Percentiles rank a stretch among this genome's conserved stretches.
These are phyloP conservation scores for Eufriesea mexicana DNA, from an alignment of 1,140 invertebrate genomes.

Conservation along the genomic window DNA sequence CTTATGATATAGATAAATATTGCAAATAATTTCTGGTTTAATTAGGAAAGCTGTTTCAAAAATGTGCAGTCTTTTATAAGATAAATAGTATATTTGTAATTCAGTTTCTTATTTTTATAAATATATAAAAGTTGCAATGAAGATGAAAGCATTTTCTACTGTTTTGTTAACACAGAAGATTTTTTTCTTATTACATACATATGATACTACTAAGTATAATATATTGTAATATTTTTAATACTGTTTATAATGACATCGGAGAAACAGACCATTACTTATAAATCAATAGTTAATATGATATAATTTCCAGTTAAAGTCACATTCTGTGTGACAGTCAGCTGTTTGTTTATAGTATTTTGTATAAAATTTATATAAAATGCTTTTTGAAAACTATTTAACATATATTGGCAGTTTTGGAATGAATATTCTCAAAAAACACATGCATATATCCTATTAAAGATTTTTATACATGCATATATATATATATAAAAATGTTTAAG, in stretches of 20 bases:
- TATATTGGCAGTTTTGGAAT: constrained; percentile 44
- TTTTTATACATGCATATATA: constrained; percentile 41
- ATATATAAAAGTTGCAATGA: constrained; percentile 55
- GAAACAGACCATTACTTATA: constrained; percentile 43
- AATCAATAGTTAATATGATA: constrained; percentile 30
- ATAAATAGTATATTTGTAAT: constrained; percentile 41
- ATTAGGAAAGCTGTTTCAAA: constrained; percentile 45
- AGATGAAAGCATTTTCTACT: constrained; percentile 48
- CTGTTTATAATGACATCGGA: constrained; percentile 41
- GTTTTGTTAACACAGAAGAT: constrained; percentile 48
- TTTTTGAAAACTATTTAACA: constrained; percentile 37
- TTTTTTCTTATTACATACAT: constrained; percentile 25
- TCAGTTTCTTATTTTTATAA: constrained; percentile 45
- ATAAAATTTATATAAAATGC: constrained; percentile 63
- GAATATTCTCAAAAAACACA: constrained; percentile 39
- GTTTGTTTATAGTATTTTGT: constrained; percentile 29
- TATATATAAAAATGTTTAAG: constrained; percentile 37
- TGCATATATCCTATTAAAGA: constrained; percentile 21
- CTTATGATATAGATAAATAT: constrained; percentile 57
- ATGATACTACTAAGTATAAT: constrained; percentile 34
- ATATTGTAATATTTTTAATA: constrained; percentile 52
- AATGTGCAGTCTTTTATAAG: constrained; percentile 47
- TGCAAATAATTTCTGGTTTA: constrained; percentile 46
- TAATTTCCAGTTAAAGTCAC: constrained; percentile 32
- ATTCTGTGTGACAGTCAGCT: constrained; percentile 32